Conservation (phyloP, 2,888 invertebrate genomes). For the Agrochola macilenta region DNA sequence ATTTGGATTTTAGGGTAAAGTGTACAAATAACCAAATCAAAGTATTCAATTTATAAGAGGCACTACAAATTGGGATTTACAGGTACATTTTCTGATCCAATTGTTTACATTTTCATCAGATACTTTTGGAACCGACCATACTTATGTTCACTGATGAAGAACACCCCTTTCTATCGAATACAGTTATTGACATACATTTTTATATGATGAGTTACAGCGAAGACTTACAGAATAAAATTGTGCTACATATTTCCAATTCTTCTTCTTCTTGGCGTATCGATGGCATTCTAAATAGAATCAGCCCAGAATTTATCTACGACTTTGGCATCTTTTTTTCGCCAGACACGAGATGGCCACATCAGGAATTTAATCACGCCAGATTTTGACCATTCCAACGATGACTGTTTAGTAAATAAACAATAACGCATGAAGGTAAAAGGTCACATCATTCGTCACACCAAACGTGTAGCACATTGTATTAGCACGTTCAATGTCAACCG, state of each 20-base stretch:
- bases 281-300: no score
- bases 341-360: not conserved
- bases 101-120: no score
- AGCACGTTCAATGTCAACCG: conserved; percentile 49
- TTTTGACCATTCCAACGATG: not conserved
- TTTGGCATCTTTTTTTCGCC: no score
- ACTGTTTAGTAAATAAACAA: conserved; percentile 23
- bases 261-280: no score
- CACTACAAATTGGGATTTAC: no score
- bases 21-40: no score
- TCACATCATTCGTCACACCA: conserved; percentile 31
- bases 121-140: not conserved
- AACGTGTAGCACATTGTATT: conserved; percentile 43
- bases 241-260: not conserved
- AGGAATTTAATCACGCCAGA: not conserved
- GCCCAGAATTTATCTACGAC: no score
- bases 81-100: no score
- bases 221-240: not conserved
- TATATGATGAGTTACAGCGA: no score
- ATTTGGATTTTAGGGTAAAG: no score
- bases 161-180: not conserved
- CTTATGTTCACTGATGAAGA: not conserved
- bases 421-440: conserved; percentile 39
- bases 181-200: no score
- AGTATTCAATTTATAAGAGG: no score